Percentiles rank a stretch among this genome's conserved stretches.
Conservation (phyloP, 2,888 invertebrate genomes). For the Shargacucullia verbasci region DNA sequence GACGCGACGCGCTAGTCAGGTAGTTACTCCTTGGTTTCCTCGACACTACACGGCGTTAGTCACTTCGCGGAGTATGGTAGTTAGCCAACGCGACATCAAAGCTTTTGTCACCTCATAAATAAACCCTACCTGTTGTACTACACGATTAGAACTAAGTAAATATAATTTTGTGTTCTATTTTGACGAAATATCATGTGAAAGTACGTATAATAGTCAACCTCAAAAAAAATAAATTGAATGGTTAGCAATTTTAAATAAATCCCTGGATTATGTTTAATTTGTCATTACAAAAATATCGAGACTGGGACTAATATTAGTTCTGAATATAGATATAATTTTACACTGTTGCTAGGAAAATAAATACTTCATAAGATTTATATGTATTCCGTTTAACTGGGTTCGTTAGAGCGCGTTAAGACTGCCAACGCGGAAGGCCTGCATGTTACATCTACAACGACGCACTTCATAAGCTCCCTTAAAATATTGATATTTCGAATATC, state of each 20-base stretch:
- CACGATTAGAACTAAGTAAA: constrained; percentile 51
- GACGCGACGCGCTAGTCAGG: constrained; percentile 56
- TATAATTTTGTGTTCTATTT: constrained; percentile 34
- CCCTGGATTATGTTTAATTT: neutral
- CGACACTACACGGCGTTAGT: constrained; percentile 45
- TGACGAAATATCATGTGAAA: constrained; percentile 22
- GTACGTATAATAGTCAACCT: constrained; percentile 4
- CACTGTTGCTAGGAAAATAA: constrained; percentile 44
- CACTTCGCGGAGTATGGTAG: constrained; percentile 67
- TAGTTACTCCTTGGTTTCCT: constrained; percentile 30
- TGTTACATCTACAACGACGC: constrained; percentile 74
- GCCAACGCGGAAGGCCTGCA: constrained; percentile 83
- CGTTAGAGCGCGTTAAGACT: constrained; percentile 74
- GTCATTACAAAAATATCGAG: constrained; percentile 1
- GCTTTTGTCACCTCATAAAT: constrained; percentile 80
- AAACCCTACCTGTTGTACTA: constrained; percentile 66
- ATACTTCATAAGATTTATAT: constrained; percentile 59
- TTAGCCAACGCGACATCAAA: constrained; percentile 79
- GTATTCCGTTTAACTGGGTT: constrained; percentile 70
- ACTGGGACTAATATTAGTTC: constrained; percentile 7
- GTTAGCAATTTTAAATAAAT: neutral
- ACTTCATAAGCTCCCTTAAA: constrained; percentile 84
- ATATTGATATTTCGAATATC: constrained; percentile 87
- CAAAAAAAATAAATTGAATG: neutral
- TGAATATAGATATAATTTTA: constrained; percentile 22